Evolutionary conservation across 2,888 invertebrate species (phyloP), one percentile per base, ranked within the genome.

Genomic region (Sycophila texana): DNA sequence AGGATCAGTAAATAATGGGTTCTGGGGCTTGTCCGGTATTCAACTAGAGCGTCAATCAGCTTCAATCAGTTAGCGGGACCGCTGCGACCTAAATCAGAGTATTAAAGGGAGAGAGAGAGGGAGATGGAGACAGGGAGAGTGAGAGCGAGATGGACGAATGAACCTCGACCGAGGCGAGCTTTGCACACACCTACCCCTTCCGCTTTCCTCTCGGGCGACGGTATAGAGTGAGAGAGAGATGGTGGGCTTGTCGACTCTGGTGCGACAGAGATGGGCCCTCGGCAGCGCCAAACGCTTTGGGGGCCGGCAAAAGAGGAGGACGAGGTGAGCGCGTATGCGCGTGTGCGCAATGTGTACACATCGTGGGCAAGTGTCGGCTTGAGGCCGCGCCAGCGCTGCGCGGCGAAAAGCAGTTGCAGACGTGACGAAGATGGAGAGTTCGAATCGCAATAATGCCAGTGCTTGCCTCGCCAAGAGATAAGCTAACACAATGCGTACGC

Each of bases 31-130:
- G 86, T 85, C 86, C 85, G 84, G 86, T 86, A 88, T 88, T 88
- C 87, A 86, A 86, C 85, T 84, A 85, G 86, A 88, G 86, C 88
- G 88, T 89, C 89, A 89, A 89, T 89, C 89, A 89, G 86, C 85
- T 86, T 88, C 88, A 87, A 89, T 89, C 89, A 89, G 87, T 87
- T 87, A 88, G 86, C 85, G 84, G 84, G 82, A 84, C 83, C 82
- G 85, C 84, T 86, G 83, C 84, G 85, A 86, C 85, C 87, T 87
- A 86, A 88, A 89, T 87, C 87, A 87, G 87, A 84, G 84, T 82
- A 83, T 82, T 83, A 77, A 78, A 77, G 61, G 74, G 79, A 78
- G 70, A 51, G 70, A 51, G n/a, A n/a, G 73, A 66, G 72, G 55
- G 65, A 81, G 66, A 74, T 76, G 79, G 78, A 78, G n/a, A n/a